Conservation (phyloP, 2,888 invertebrate genomes). For the Andrena fulva region DNA sequence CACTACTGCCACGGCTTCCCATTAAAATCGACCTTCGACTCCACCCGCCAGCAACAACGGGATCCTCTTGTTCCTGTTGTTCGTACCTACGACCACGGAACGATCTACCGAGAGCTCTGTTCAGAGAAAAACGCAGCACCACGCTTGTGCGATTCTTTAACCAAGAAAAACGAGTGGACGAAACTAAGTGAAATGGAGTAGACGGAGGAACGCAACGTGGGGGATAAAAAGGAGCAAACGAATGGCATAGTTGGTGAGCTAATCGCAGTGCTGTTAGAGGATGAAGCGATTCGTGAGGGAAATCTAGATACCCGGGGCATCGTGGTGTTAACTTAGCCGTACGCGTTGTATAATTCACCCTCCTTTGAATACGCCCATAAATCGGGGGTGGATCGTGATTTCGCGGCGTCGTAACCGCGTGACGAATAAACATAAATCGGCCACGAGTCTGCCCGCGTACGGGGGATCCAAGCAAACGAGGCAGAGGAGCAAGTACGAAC, state of each 20-base stretch:
- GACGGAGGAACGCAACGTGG: too few species aligned
- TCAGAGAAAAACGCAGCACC: neutral
- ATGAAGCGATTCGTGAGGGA: neutral
- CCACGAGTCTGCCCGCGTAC: conserved; percentile 29
- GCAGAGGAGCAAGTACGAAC: conserved; percentile 18
- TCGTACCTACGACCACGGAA: conserved; percentile 9
- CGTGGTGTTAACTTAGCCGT: neutral
- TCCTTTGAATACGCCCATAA: conserved; percentile 52
- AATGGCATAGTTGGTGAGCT: too few species aligned
- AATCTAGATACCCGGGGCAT: neutral
- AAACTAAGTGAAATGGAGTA: too few species aligned
- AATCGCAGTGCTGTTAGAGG: neutral
- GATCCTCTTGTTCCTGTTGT: conserved; percentile 59
- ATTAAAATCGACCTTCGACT: conserved; percentile 76
- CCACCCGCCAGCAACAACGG: conserved; percentile 66
- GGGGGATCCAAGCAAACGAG: conserved; percentile 22
- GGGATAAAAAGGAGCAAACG: too few species aligned
- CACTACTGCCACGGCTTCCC: conserved; percentile 62
- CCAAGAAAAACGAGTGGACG: neutral
- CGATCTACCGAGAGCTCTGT: neutral
- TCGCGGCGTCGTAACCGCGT: conserved; percentile 18
- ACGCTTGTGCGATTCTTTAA: conserved; percentile 7
- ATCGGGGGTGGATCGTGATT: conserved; percentile 42
- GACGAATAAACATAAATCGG: conserved; percentile 65
- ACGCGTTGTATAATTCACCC: conserved; percentile 25